Base-by-base conservation (phyloP, 2,113 vertebrate species). In the Mesoclemmys tuberculata region DNA sequence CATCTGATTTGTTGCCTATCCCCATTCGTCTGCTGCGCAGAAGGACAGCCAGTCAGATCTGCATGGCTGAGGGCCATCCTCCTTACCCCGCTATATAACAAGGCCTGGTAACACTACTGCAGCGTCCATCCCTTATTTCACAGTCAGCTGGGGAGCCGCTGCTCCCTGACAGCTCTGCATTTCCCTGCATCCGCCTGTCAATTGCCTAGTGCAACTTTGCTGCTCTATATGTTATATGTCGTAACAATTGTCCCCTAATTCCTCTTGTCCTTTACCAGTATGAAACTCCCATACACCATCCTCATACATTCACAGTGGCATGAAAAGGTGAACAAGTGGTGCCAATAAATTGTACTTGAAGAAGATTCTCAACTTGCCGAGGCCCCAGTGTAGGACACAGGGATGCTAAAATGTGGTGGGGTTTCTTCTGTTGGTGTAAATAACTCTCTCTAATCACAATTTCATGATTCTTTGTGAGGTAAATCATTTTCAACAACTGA, bases 1-100 rank as follows among this genome's bases (percentile, higher is more conserved):
- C 0, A 11, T 48, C 35, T 0, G 44, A 2, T 14, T 0, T 0
- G 1, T 44, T 75, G 71, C 51, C 26, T 19, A 5, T 14, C 26
- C 26, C 52, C 13, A 29, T 71, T 71, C 18, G 2, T 29, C 12
- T 11, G 0, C 68, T 24, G n/a, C 19, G 48, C 38, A 0, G 2
- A 41, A 52, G 44, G 29, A 71, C 2, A 0, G 11, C 11, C 38
- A 11, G 3, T 74, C 71, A 41, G 41, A 44, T 3, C 44, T 12
- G 5, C 48, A 51, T 74, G 64, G 22, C n/a, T 16, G 82, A 2
- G 1, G 41, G 12, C 10, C 51, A 21, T 68, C 54, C 54, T 56
- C 80, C 27, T 84, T 35, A 35, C 19, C 6, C 5, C 10, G 38
- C 19, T 31, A 2, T 1, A 2, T 19, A 1, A 5, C 0, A 24